Percentiles rank a stretch among this genome's conserved stretches.
phyloP scores from a whole-genome alignment of 2,797 vertebrate species.

The Sebastes goodei region DNA sequence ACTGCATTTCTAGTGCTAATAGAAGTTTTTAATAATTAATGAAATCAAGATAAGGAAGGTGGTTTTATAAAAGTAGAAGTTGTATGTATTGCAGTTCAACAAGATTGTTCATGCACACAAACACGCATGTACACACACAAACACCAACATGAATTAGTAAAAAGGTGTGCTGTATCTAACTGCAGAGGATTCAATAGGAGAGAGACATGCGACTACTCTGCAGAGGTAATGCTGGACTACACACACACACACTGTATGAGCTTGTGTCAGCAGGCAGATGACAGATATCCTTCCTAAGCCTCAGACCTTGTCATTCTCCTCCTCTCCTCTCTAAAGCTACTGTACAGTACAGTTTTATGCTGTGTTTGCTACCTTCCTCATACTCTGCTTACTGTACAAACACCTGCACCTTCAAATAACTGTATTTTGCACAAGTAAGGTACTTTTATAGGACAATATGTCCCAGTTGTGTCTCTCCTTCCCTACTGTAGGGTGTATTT shows the following conservation, averaged over 20 bases:
- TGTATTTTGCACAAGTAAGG: neutral
- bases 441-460: neutral
- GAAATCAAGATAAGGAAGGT: neutral
- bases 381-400: neutral
- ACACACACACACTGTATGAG: constrained; percentile 3
- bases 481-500: neutral
- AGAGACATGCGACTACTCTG: constrained; percentile 23
- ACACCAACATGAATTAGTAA: constrained; percentile 44
- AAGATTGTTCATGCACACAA: neutral
- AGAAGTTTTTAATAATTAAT: neutral
- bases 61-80: neutral
- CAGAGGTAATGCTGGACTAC: constrained; percentile 8
- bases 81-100: neutral
- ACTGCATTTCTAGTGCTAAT: neutral
- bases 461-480: neutral
- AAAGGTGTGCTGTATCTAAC: constrained; percentile 21
- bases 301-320: neutral
- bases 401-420: neutral
- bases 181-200: constrained; percentile 21
- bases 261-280: constrained; percentile 12
- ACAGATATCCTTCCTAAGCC: constrained; percentile 2
- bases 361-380: neutral
- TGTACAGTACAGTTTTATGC: neutral
- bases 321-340: neutral
- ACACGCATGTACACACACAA: too few relatives aligned